Conservation (phyloP, 2,797 vertebrate species). For the Falco cherrug region DNA sequence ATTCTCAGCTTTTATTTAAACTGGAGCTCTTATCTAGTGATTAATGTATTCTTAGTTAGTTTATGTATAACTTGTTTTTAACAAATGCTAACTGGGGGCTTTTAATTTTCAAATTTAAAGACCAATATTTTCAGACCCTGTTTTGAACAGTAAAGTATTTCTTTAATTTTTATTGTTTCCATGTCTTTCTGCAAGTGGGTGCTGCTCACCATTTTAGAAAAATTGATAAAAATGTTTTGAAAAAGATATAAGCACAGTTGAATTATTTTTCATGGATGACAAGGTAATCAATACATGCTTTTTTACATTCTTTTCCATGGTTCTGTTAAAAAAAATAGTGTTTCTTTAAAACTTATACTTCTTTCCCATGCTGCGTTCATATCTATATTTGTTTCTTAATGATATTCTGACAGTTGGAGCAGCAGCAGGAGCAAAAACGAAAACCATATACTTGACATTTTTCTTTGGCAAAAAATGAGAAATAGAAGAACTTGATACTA, state of each 20-base stretch:
- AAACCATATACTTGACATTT: neutral
- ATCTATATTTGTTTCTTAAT: neutral
- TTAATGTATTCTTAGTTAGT: neutral
- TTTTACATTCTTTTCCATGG: neutral
- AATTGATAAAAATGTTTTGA: neutral
- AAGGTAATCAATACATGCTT: neutral
- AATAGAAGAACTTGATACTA: neutral
- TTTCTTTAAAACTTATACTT: neutral
- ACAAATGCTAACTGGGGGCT: neutral
- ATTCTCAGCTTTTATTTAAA: neutral
- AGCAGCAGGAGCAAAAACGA: constrained; percentile 11
- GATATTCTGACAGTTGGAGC: neutral
- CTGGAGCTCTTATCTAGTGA: neutral
- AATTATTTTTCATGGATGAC: neutral
- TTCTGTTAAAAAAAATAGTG: neutral
- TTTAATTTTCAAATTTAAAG: neutral
- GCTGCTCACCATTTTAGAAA: neutral
- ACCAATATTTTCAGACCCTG: neutral
- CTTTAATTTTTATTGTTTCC: neutral
- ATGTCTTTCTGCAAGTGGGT: neutral
- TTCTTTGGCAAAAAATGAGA: neutral
- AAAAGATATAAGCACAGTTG: neutral
- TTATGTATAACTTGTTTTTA: neutral
- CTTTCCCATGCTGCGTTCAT: no score
- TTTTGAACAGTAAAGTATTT: neutral